Evolutionary conservation across 2,113 vertebrate species (phyloP).

Genomic region (Cygnus atratus): DNA sequence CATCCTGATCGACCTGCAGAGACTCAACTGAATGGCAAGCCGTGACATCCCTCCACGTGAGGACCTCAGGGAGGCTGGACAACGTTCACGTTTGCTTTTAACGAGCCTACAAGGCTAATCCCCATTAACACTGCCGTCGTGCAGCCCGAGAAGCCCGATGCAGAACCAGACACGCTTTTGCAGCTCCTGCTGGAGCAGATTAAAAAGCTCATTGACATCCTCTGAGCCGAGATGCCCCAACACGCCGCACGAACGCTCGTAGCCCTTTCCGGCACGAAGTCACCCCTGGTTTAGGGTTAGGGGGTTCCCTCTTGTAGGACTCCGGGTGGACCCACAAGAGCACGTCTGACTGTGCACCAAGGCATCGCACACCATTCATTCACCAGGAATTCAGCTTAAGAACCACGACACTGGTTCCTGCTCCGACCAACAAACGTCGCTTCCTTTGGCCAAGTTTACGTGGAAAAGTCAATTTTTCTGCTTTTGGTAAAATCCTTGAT

Average conservation of each 20-base stretch:
- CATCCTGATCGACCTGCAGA: fast-evolving
- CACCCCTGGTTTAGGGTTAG: not conserved
- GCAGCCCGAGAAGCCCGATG: not conserved
- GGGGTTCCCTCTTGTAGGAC: not conserved
- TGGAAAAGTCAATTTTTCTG: not conserved
- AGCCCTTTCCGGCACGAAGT: not conserved
- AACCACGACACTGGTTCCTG: not conserved
- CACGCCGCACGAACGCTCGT: fast-evolving
- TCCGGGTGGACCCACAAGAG: not conserved
- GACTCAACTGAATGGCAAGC: not conserved
- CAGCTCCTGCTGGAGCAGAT: not conserved
- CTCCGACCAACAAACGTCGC: not conserved
- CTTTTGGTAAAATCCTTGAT: not conserved
- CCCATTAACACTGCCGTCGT: not conserved
- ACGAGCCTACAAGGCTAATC: not conserved
- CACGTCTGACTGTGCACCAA: not conserved
- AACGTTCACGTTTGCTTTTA: not conserved
- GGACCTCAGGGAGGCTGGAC: not conserved
- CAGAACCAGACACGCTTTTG: not conserved
- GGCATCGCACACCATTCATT: not conserved
- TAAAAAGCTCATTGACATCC: not conserved
- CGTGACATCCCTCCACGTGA: not conserved
- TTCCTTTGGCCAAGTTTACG: not conserved
- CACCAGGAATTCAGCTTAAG: not conserved
- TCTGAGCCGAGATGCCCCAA: not conserved